Base-by-base conservation (phyloP, 2,888 invertebrate species). In the Limnephilus lunatus region DNA sequence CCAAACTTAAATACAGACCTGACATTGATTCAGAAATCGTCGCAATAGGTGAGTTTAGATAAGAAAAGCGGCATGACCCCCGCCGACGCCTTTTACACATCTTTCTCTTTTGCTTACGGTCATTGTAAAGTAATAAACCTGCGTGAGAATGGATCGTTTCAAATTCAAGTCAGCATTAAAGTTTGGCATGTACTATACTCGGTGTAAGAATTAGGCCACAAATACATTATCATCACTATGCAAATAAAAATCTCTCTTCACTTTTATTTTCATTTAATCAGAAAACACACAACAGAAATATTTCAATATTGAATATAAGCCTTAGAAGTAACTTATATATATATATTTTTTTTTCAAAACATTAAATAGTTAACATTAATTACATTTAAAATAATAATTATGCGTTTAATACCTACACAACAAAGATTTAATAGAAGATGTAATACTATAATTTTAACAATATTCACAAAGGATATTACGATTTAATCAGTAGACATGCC, bases 301-400 rank as follows among this genome's bases (percentile, higher is more conserved):
- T 80, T 89, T 89, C 9, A 80, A 80, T 87, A 15, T 53, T 53
- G 68, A 87, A 81, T 81, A 85, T 85, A 89, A 91, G 89, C 89
- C 89, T 89, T 89, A 91, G 15, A 91, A 85, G 89, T 85, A 91
- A 91, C 91, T 91, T 82, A 32, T 31, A 88, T 91, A 82, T 83
- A 91, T 88, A 82, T 81, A 86, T 31, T n/a, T 89, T 39, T 86
- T 35, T 86, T 35, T 80, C 39, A 87, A 89, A 89, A 89, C 80
- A 39, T 82, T 81, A 91, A 88, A 91, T 53, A 91, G 91, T 35
- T 85, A 91, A 86, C 80, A 86, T 44, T 90, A 83, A 90, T 82
- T 90, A 85, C 35, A 68, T 86, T 39, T 53, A 25, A 81, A n/a
- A 81, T 81, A 82, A 89, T 82, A 90, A 31, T 90, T 82, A 82